phyloP scores from a whole-genome alignment of 92 coral and sea anemone genomes.

The Palythoa heliodiscus region DNA sequence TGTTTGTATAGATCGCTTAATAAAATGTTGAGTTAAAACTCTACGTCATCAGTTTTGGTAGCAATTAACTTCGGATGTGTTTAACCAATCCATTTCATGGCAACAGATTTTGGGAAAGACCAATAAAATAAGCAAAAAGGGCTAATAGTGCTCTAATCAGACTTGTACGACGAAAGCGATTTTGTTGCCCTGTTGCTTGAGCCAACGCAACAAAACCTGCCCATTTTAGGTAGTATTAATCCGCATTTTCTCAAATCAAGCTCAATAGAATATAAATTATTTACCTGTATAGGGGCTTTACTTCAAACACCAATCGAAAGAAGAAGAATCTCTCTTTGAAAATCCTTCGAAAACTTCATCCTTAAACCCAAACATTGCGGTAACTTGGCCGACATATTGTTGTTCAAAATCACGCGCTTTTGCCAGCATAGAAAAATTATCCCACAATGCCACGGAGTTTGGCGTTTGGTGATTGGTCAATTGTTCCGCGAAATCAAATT shows the following conservation, averaged over 20 bases:
- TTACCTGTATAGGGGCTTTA: constrained; percentile 75
- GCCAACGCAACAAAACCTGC: constrained; percentile 35
- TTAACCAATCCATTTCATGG: not conserved
- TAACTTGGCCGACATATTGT: constrained; percentile 89
- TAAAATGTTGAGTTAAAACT: not conserved
- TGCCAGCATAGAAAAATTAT: constrained; percentile 90
- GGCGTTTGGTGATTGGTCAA: constrained; percentile 65
- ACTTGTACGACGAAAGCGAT: constrained; percentile 21
- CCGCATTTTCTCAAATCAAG: constrained; percentile 24
- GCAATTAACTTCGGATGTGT: not conserved
- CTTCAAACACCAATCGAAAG: constrained; percentile 71
- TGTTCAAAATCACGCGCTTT: constrained; percentile 99
- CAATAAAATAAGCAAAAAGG: constrained; percentile 25
- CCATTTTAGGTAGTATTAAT: constrained; percentile 16
- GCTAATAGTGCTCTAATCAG: not conserved
- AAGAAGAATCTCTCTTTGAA: constrained; percentile 58
- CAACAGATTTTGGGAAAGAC: not conserved
- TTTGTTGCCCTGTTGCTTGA: constrained; percentile 36
- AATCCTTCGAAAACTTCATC: constrained; percentile 80
- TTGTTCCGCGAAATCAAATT: constrained; percentile 36
- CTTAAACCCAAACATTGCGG: constrained; percentile 65
- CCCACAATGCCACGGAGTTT: constrained; percentile 83
- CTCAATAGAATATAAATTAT: constrained; percentile 28
- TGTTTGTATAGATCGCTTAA: not conserved
- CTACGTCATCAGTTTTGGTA: constrained; percentile 3